Conservation (phyloP, 2,797 vertebrate species). For the Amblyraja radiata region DNA sequence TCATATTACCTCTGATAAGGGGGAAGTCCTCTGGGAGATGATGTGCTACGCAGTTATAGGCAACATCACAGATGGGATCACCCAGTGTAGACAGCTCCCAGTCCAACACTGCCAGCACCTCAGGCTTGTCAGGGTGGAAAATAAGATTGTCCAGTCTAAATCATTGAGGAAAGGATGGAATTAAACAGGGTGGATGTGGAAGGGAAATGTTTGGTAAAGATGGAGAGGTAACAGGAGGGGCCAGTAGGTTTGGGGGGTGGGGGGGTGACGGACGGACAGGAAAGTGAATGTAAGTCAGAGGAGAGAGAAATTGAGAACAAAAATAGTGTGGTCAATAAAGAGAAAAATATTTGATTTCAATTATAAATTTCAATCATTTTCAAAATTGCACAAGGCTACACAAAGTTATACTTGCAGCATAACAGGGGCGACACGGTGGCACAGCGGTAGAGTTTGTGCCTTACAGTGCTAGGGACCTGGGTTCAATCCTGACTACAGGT, state of each 20-base stretch:
- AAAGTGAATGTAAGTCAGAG: no score
- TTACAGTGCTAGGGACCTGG: no score
- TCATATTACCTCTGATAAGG: constrained; percentile 57
- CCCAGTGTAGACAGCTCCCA: constrained; percentile 70
- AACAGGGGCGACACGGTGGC: no score
- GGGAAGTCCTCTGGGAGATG: constrained; percentile 55
- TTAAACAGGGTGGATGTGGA: not conserved
- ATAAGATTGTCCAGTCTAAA: constrained; percentile 68
- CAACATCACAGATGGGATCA: constrained; percentile 65
- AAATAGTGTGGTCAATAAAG: not conserved
- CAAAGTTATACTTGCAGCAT: not conserved
- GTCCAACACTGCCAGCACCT: constrained; percentile 66
- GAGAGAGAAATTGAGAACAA: not conserved
- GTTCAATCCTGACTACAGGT: no score
- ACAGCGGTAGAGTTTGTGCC: no score
- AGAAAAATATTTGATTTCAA: not conserved
- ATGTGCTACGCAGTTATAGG: constrained; percentile 60
- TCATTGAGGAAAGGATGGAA: constrained; percentile 43
- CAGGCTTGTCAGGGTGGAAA: constrained; percentile 62
- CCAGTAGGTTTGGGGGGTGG: no score
- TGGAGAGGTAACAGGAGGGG: no score
- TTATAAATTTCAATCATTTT: not conserved
- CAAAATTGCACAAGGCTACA: not conserved
- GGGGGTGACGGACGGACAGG: no score
- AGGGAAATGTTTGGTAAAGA: not conserved